A percentile compares a stretch with the other conserved stretches of the same genome.
Conservation (phyloP, 2,888 invertebrate genomes). For the Drepana falcataria region DNA sequence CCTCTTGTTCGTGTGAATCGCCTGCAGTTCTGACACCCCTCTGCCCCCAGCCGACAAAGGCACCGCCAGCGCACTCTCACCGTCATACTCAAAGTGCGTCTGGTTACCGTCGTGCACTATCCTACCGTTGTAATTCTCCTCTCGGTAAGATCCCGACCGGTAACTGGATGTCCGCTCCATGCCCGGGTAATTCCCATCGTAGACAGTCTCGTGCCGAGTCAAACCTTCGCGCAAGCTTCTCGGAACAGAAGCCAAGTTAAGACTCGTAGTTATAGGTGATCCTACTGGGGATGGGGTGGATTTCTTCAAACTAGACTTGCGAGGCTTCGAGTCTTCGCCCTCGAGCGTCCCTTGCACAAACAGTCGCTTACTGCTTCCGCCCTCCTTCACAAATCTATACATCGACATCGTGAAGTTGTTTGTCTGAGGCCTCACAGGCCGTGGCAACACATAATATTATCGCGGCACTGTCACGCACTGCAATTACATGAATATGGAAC, state of each 20-base stretch:
- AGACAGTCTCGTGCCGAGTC: slow-evolving; percentile 71
- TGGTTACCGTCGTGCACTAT: slow-evolving; percentile 71
- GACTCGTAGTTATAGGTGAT: slow-evolving; percentile 81
- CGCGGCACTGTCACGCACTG: slow-evolving; percentile 30
- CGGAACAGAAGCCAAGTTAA: slow-evolving; percentile 77
- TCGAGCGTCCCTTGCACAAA: slow-evolving; percentile 87
- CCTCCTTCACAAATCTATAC: slow-evolving; percentile 89
- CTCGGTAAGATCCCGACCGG: slow-evolving; percentile 61
- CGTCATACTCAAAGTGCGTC: slow-evolving; percentile 73
- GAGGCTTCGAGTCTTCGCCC: slow-evolving; percentile 77
- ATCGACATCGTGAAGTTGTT: slow-evolving; percentile 79
- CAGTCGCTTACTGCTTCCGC: slow-evolving; percentile 80
- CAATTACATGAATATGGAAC: slow-evolving; percentile 25
- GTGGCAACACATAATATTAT: slow-evolving; percentile 53
- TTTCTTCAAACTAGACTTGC: slow-evolving; percentile 75
- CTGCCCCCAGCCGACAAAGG: slow-evolving; percentile 64
- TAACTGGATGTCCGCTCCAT: slow-evolving; percentile 64
- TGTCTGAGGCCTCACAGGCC: slow-evolving; percentile 49
- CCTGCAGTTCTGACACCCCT: slow-evolving; percentile 81
- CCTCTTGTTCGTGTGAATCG: slow-evolving; percentile 89
- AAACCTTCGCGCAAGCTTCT: slow-evolving; percentile 74
- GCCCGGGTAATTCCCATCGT: slow-evolving; percentile 70
- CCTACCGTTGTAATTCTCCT: slow-evolving; percentile 68
- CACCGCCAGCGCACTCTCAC: slow-evolving; percentile 62
- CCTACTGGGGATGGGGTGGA: slow-evolving; percentile 71